Conservation (phyloP, 2,797 vertebrate genomes). For the Ctenochaetus hawaiiensis region DNA sequence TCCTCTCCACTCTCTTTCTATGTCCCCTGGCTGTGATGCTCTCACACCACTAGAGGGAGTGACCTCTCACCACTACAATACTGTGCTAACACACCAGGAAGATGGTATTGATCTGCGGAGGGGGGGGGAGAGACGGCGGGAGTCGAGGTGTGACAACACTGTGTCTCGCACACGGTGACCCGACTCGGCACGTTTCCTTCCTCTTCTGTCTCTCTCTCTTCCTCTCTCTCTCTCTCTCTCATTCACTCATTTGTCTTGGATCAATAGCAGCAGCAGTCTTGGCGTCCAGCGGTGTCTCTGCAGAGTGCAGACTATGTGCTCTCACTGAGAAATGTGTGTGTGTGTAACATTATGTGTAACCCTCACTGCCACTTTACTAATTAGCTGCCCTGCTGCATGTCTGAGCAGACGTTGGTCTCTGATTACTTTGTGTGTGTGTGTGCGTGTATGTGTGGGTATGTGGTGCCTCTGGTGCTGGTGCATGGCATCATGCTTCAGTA, state of each 20-base stretch:
- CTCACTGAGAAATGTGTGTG: constrained; percentile 19
- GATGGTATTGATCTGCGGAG: constrained; percentile 72
- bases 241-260: constrained; percentile 64
- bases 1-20: not conserved
- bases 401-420: constrained; percentile 54
- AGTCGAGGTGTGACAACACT: constrained; percentile 69
- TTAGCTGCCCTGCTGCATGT: constrained; percentile 63
- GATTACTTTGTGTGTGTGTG: constrained; percentile 39
- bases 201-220: not conserved
- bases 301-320: constrained; percentile 40
- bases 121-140: constrained; percentile 23
- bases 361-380: constrained; percentile 67
- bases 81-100: constrained; percentile 65
- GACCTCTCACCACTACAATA: constrained; percentile 47
- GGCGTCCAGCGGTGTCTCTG: constrained; percentile 56
- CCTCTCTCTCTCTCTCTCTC: constrained; percentile 7
- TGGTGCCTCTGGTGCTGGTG: constrained; percentile 14
- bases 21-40: constrained; percentile 16
- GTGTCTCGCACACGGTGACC: constrained; percentile 61
- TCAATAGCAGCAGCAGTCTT: constrained; percentile 67
- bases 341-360: constrained; percentile 28
- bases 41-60: constrained; percentile 76
- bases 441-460: constrained; percentile 20
- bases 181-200: constrained; percentile 38
- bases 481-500: constrained; percentile 32